These are phyloP conservation scores for Cataglyphis hispanica DNA, from an alignment of 1,140 invertebrate genomes.

Conservation along the genomic window DNA sequence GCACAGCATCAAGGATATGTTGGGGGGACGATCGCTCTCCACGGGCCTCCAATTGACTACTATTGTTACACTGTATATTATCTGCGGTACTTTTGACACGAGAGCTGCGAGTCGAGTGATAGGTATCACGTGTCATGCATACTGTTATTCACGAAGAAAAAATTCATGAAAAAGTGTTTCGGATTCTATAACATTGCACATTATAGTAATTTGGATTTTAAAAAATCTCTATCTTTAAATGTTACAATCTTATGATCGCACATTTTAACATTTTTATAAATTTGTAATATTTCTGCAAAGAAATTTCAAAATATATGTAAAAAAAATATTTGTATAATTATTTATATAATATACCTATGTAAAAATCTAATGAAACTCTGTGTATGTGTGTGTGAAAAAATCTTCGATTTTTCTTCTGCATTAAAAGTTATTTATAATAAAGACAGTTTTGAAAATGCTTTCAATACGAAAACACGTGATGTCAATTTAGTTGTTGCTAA, in stretches of 20 bases:
- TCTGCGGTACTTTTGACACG: slow-evolving; percentile 65
- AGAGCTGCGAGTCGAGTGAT: slow-evolving; percentile 48
- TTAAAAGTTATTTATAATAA: neutral
- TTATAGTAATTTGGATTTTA: neutral
- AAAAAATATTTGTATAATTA: neutral
- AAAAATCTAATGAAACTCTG: neutral
- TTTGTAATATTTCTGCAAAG: neutral
- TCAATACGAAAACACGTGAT: neutral
- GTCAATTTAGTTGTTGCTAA: neutral
- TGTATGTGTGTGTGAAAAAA: neutral
- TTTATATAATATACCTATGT: neutral
- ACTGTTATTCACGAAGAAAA: slow-evolving; percentile 11
- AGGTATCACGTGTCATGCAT: slow-evolving; percentile 40
- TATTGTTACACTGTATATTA: slow-evolving; percentile 64
- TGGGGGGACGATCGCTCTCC: slow-evolving; percentile 46
- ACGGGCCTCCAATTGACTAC: slow-evolving; percentile 71
- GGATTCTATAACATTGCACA: neutral
- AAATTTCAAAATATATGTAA: neutral
- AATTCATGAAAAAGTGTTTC: neutral
- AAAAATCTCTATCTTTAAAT: neutral
- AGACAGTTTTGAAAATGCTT: neutral
- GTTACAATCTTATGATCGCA: neutral
- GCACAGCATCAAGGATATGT: slow-evolving; percentile 15
- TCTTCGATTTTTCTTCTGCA: neutral
- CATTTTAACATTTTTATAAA: neutral